Evolutionary conservation across 2,113 vertebrate genomes (phyloP).

Genomic region (Callaeas wilsoni): DNA sequence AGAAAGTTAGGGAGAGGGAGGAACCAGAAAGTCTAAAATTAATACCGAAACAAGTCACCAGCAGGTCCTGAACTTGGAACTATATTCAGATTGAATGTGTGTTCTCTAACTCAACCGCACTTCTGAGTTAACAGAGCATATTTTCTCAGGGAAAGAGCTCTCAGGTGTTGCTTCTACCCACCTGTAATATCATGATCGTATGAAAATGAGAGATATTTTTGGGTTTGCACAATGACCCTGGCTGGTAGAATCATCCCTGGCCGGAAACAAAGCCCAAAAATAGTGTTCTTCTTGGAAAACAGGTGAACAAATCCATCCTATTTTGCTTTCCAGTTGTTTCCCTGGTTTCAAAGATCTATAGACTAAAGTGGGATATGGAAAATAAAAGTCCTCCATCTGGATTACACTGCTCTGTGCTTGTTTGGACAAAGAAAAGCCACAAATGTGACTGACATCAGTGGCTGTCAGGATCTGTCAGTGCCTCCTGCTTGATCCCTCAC

Average conservation of each 20-base stretch:
- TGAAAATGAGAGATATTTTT: background rate
- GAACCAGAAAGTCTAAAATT: slow-evolving; percentile 41
- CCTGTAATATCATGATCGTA: background rate
- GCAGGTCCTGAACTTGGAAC: slow-evolving; percentile 11
- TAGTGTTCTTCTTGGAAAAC: background rate
- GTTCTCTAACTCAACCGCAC: background rate
- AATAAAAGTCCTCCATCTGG: background rate
- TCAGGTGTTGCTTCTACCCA: background rate
- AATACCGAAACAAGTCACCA: background rate
- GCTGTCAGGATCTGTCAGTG: background rate
- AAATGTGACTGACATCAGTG: background rate
- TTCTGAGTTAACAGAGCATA: background rate
- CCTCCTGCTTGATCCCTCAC: background rate
- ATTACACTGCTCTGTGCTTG: background rate
- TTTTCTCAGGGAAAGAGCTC: background rate
- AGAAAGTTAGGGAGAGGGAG: slow-evolving; percentile 10
- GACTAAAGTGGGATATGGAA: background rate
- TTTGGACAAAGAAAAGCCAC: background rate
- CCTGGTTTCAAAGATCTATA: background rate
- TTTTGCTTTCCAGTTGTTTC: background rate
- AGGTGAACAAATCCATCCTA: background rate
- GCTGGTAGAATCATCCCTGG: background rate
- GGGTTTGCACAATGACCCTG: background rate
- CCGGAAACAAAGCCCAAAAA: background rate
- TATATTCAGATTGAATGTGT: background rate